Base-by-base conservation (phyloP, 1,140 invertebrate genomes). In the Drosophila watanabei region DNA sequence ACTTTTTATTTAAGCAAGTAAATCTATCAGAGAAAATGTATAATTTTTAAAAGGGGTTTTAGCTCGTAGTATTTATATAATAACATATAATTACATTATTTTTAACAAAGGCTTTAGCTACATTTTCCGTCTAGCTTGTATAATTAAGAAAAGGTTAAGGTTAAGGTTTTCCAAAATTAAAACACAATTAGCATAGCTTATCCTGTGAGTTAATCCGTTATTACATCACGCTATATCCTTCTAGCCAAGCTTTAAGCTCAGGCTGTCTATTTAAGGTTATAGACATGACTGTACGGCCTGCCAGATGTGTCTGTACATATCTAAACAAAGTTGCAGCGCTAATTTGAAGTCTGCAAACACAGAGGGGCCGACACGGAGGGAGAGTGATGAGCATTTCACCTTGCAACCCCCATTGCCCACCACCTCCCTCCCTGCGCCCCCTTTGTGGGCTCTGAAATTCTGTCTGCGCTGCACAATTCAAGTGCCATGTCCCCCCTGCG, bases 391-490 rank as follows among this genome's bases (percentile, higher is more conserved):
- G 57, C 71, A 79, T 85, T 88, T 84, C 82, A 89, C 83, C 77
- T 82, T 78, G 69, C 79, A 66, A 18, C 35, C 18, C 37, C 33
- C 39, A 30, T 33, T 11, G 18, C 65, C 51, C 8, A 11, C 37
- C 51, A 35, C 5, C 39, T 4, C n/a, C 18, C 28, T n/a, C 32
- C 30, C 18, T 1, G 11, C 30, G 49, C 41, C 46, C 20, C 60
- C 35, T 62, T 68, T 49, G 75, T 73, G 75, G 56, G 70, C 61
- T 30, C 28, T 80, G 76, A 63, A 84, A 83, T 91, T 86, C 88
- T 87, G 87, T 91, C 83, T 91, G 87, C 87, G 66, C 69, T 91
- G 87, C 87, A 91, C 65, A 91, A 72, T 84, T 91, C 73, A 91
- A 91, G 83, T 79, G 59, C 59, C 54, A 48, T 43, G 30, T n/a